Percentiles rank a stretch among this genome's conserved stretches.
These are phyloP conservation scores for Campylorhamphus procurvoides DNA, from an alignment of 2,113 vertebrate species.

Conservation along the genomic window DNA sequence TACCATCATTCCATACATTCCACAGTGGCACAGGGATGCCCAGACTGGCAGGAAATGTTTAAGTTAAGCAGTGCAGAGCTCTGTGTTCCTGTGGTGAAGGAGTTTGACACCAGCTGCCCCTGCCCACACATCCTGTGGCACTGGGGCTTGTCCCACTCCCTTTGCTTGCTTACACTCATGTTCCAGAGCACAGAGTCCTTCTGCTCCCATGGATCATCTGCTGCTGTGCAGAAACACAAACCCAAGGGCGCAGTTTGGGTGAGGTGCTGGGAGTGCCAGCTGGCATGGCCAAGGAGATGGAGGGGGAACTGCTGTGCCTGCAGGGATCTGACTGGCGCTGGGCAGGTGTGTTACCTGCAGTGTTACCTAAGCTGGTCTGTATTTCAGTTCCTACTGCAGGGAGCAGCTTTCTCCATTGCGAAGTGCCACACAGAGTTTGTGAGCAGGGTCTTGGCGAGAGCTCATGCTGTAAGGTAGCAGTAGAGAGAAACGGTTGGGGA, in stretches of 20 bases:
- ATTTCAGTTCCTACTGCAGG: neutral
- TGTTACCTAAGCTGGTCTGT: neutral
- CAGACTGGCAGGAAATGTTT: neutral
- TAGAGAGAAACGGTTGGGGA: neutral
- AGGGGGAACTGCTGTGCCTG: neutral
- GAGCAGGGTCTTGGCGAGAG: neutral
- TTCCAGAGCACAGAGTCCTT: neutral
- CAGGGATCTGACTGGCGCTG: neutral
- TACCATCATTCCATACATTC: too few species aligned
- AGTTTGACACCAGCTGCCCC: neutral
- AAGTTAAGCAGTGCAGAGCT: neutral
- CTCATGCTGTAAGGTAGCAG: neutral
- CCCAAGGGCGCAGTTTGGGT: rapidly evolving
- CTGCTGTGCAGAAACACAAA: neutral
- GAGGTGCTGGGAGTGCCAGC: neutral
- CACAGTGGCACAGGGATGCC: neutral
- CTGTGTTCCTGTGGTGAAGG: too few species aligned
- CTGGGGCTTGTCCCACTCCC: neutral
- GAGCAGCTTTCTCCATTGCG: neutral
- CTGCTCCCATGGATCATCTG: neutral
- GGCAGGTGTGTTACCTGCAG: neutral
- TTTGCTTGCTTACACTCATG: neutral
- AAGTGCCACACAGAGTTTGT: neutral
- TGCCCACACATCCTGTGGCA: neutral
- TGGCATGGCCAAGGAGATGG: neutral